Evolutionary conservation across 2,113 vertebrate genomes (phyloP).

Genomic region (Prochilodus magdalenae): DNA sequence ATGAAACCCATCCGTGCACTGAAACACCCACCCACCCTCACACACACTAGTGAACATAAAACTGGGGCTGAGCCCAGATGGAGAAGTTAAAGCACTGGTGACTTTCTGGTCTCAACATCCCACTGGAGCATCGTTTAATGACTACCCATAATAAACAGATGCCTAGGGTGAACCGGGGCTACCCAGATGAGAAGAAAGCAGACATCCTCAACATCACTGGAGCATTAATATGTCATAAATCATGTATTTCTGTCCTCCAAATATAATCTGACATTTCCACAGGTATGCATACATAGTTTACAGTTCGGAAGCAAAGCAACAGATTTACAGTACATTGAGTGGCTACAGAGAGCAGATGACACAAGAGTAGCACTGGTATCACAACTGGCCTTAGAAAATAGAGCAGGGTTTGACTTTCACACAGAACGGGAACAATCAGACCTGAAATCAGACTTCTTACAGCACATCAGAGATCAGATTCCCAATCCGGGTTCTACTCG

Average conservation of each 20-base stretch:
- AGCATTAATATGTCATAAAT: constrained; percentile 13
- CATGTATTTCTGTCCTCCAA: constrained; percentile 27
- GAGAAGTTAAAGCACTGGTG: too few species aligned
- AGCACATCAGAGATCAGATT: background rate
- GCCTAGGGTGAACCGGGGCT: background rate
- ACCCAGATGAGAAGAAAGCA: background rate
- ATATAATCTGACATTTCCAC: constrained; percentile 25
- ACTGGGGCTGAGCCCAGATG: too few species aligned
- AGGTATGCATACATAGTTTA: background rate
- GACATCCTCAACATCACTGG: background rate
- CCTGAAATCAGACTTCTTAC: background rate
- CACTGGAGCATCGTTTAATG: too few species aligned
- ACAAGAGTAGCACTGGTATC: background rate
- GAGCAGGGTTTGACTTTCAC: background rate
- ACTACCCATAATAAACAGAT: background rate
- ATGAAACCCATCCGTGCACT: too few species aligned
- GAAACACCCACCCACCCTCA: too few species aligned
- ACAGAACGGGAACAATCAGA: background rate
- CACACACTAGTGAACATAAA: too few species aligned
- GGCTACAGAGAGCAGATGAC: constrained; percentile 9
- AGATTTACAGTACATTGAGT: constrained; percentile 21
- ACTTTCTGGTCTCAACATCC: too few species aligned
- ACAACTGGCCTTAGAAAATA: constrained; percentile 3
- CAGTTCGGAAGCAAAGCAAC: background rate
- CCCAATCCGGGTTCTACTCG: background rate